A percentile compares a stretch with the other conserved stretches of the same genome.
Evolutionary conservation across 1,140 invertebrate species (phyloP).

Genomic region (Hylaeus volcanicus): DNA sequence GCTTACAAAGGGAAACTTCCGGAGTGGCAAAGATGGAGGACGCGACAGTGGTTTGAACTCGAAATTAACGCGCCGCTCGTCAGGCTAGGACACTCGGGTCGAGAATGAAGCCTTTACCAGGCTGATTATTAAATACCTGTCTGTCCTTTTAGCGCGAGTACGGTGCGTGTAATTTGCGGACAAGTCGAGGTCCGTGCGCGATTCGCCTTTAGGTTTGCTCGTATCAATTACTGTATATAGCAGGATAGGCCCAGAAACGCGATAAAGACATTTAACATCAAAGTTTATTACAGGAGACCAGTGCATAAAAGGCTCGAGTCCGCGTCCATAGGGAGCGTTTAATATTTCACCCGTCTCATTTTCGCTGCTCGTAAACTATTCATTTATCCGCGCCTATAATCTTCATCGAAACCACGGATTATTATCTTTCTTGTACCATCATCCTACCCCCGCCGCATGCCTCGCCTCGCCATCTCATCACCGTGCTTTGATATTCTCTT

Average conservation of each 20-base stretch:
- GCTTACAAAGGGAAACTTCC: background rate
- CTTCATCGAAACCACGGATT: constrained; percentile 76
- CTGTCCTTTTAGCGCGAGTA: constrained; percentile 62
- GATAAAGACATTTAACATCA: constrained; percentile 70
- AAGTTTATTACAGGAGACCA: constrained; percentile 62
- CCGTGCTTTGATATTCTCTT: too few relatives aligned
- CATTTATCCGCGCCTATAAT: constrained; percentile 80
- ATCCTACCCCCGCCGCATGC: constrained; percentile 38
- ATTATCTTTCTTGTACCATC: constrained; percentile 70
- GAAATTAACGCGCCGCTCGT: constrained; percentile 16
- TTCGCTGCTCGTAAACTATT: constrained; percentile 81
- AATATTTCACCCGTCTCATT: constrained; percentile 76
- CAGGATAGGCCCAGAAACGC: constrained; percentile 59
- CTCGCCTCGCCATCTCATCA: background rate
- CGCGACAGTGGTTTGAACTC: constrained; percentile 1
- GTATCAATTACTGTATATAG: constrained; percentile 65
- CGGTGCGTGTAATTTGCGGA: constrained; percentile 62
- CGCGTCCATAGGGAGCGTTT: constrained; percentile 49
- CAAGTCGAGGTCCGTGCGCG: constrained; percentile 36
- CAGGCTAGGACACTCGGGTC: constrained; percentile 22
- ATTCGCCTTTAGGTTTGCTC: constrained; percentile 59
- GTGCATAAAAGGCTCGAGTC: constrained; percentile 53
- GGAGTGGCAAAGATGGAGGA: background rate
- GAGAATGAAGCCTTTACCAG: constrained; percentile 65
- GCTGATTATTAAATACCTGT: constrained; percentile 66